Evolutionary conservation across 2,113 vertebrate species (phyloP), one percentile per base, ranked within the genome.

Genomic region (Porphyrio hochstetteri): DNA sequence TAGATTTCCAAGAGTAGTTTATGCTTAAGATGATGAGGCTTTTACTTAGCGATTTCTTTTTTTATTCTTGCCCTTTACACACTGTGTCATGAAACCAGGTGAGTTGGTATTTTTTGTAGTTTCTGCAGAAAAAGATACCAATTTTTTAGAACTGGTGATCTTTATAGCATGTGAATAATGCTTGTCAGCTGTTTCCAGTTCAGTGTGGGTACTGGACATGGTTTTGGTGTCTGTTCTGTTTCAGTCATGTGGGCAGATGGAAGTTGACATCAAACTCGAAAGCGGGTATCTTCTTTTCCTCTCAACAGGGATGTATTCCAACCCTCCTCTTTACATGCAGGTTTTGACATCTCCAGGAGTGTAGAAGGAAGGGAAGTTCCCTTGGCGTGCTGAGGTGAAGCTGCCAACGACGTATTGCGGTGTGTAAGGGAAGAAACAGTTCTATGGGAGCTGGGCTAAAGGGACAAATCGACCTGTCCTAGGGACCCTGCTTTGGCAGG

Each of bases 191-290:
- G 5, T 36, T 72, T 64, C 27, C n/a, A 12, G 21, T 44, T n/a
- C 19, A 19, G 3, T 56, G 53, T 3, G 8, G 8, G 3, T 50
- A 5, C 31, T 60, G 82, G 35, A 33, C 56, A 64, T 63, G 76
- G 31, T 19, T 77, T 18, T 75, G 69, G 28, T 28, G 52, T 50
- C 19, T 0, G 0, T n/a, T 38, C 9, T 44, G 11, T 5, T 55
- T 13, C 25, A 35, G 25, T 40, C 3, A 0, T 2, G 17, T 9
- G 28, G 36, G 79, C 20, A 57, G 23, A 5, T 21, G 27, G 20
- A 53, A 28, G 11, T 23, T 65, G 12, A 2, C 7, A 4, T 15
- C 42, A 29, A 29, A 71, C 20, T 4, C 2, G 1, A 21, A 57
- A 61, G 8, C 18, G 6, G 4, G 5, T 9, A 13, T 10, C 23